phyloP scores from a whole-genome alignment of 2,113 vertebrate genomes.

The Lonchura striata region DNA sequence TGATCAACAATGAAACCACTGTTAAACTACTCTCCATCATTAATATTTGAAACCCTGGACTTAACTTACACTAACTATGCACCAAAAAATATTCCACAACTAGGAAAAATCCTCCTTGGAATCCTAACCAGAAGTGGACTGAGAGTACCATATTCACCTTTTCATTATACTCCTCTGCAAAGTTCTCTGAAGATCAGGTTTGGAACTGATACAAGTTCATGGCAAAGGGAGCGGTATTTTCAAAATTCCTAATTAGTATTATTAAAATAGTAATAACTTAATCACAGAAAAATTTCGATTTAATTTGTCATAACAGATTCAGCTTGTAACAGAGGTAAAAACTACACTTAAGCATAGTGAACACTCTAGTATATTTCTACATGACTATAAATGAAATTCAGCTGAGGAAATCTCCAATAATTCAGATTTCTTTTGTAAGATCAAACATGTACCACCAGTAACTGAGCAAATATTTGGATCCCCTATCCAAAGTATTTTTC shows the following conservation, averaged over 20 bases:
- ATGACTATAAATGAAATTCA: not conserved
- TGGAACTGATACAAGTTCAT: not conserved
- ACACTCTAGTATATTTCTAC: not conserved
- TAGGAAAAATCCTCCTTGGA: not conserved
- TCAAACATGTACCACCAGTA: not conserved
- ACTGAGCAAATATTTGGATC: not conserved
- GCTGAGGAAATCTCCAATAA: not conserved
- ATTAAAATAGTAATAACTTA: not conserved
- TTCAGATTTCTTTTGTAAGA: not conserved
- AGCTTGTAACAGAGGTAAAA: not conserved
- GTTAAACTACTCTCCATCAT: not conserved
- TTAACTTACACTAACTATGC: not conserved
- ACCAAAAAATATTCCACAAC: not conserved
- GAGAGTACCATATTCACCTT: not conserved
- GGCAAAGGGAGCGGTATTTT: fast-evolving
- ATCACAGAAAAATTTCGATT: not conserved
- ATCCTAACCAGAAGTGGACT: not conserved
- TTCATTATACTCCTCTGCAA: not conserved
- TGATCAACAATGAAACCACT: not conserved
- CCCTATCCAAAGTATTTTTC: not conserved
- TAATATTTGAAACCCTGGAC: not conserved
- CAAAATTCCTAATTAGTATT: not conserved
- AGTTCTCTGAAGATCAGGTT: not conserved
- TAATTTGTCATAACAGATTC: not conserved
- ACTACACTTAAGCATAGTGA: not conserved